A percentile compares a stretch with the other conserved stretches of the same genome.
These are phyloP conservation scores for Eulemur mongoz DNA, from an alignment of 2,797 vertebrate species.

Conservation along the genomic window DNA sequence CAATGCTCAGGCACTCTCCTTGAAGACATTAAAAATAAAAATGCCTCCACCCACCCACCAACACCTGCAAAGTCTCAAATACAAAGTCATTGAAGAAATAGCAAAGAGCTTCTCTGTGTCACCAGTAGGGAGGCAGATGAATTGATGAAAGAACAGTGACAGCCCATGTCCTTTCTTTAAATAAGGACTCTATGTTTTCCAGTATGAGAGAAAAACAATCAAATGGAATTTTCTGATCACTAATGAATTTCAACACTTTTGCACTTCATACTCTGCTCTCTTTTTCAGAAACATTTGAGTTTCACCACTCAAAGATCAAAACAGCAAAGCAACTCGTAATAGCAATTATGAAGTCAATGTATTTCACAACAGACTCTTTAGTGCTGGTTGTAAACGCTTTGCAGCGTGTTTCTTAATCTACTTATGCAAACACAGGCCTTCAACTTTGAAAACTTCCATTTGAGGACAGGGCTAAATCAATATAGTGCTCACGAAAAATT, in stretches of 20 bases:
- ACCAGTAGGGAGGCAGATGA: neutral
- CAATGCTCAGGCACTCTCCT: neutral
- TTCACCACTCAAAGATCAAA: constrained; percentile 59
- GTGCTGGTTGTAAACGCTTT: constrained; percentile 72
- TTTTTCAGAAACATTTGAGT: constrained; percentile 45
- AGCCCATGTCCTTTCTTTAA: neutral
- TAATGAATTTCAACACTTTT: neutral
- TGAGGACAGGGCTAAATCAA: constrained; percentile 49
- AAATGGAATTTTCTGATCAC: neutral
- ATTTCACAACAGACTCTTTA: constrained; percentile 75
- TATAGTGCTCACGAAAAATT: constrained; percentile 73
- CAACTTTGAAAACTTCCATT: constrained; percentile 66
- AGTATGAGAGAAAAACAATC: neutral
- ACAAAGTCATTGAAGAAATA: neutral
- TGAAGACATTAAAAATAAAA: neutral
- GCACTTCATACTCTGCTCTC: neutral
- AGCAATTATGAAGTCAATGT: constrained; percentile 46
- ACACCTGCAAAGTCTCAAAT: neutral
- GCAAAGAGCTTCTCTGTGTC: neutral
- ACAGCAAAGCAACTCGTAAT: constrained; percentile 59
- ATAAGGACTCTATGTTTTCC: neutral
- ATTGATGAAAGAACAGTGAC: neutral
- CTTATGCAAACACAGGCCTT: constrained; percentile 64
- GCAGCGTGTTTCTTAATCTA: constrained; percentile 64
- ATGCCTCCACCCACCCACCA: fast-evolving